A percentile compares a stretch with the other conserved stretches of the same genome.
phyloP scores from a whole-genome alignment of 2,888 invertebrate genomes.

The Meteorus cinctellus region DNA sequence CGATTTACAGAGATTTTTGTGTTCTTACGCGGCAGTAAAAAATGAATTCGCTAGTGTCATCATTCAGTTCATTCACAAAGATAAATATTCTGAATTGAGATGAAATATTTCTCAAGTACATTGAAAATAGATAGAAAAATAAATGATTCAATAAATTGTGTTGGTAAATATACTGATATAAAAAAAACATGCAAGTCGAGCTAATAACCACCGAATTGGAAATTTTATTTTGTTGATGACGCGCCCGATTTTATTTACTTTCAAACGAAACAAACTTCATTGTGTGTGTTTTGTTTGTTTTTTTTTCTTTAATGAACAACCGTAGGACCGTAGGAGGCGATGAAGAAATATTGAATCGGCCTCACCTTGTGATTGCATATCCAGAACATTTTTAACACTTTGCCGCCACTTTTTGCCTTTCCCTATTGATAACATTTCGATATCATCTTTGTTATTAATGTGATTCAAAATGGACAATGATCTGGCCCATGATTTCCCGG shows the following conservation, averaged over 20 bases:
- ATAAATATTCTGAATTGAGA: not conserved
- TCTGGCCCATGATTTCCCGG: conserved; percentile 82
- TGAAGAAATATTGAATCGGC: conserved; percentile 40
- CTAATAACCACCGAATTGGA: not conserved
- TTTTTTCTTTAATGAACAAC: not conserved
- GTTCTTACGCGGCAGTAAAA: conserved; percentile 15
- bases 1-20: conserved; percentile 59
- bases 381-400: conserved; percentile 75
- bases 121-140: not conserved
- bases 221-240: conserved; percentile 49
- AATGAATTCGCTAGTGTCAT: conserved; percentile 29
- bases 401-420: conserved; percentile 77
- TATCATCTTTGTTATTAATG: conserved; percentile 72
- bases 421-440: conserved; percentile 72
- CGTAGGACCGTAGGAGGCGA: not conserved
- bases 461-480: conserved; percentile 78
- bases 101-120: not conserved
- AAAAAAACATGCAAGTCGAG: not conserved
- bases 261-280: conserved; percentile 25
- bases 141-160: not conserved
- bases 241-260: conserved; percentile 4
- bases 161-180: not conserved
- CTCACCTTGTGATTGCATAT: conserved; percentile 75
- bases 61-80: not conserved
- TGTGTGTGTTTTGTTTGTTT: not conserved